phyloP scores from a whole-genome alignment of 2,113 vertebrate genomes.

The Sapayoa aenigma region DNA sequence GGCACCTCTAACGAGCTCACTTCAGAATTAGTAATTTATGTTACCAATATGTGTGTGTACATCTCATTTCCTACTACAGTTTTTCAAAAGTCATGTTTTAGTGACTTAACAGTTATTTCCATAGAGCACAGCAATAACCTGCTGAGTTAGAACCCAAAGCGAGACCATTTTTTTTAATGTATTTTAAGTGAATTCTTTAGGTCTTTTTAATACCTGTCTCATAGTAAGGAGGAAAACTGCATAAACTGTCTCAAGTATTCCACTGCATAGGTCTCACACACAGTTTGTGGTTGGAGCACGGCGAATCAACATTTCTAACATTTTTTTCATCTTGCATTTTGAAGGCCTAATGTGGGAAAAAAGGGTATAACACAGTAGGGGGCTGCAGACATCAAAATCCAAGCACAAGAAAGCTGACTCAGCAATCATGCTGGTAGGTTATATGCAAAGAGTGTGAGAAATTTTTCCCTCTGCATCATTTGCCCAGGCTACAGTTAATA shows the following conservation, averaged over 20 bases:
- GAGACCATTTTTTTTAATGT: not conserved
- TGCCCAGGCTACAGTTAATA: not conserved
- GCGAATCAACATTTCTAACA: not conserved
- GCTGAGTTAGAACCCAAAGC: not conserved
- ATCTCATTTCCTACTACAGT: constrained; percentile 9
- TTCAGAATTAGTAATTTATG: not conserved
- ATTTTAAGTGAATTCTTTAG: not conserved
- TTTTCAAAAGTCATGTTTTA: not conserved
- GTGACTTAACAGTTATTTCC: not conserved
- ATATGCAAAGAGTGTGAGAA: not conserved
- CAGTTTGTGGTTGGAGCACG: not conserved
- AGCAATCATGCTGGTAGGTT: not conserved
- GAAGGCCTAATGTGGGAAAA: not conserved
- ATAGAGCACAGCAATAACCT: not conserved
- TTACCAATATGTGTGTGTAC: not conserved
- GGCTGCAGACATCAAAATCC: not conserved
- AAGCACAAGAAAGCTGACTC: not conserved
- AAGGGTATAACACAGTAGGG: not conserved
- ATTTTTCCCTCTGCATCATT: not conserved
- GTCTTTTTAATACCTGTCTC: accelerated
- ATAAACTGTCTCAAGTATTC: not conserved
- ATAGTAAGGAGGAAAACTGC: not conserved
- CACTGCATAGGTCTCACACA: accelerated
- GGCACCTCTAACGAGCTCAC: not conserved
- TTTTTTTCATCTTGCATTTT: not conserved